Evolutionary conservation across 1,140 invertebrate genomes (phyloP).

Genomic region (Caenorhabditis elegans): WBcel235 BX284606.5:753501-754000

Average conservation of each 20-base stretch:
- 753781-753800: conserved; percentile 69
- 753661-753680: conserved; percentile 86
- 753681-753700: conserved; percentile 72
- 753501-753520: too few relatives aligned
- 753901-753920: conserved; percentile 90
- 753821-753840: conserved; percentile 99
- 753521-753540: too few relatives aligned
- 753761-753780: conserved; percentile 96
- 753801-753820: conserved; percentile 91
- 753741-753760: conserved; percentile 96
- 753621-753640: conserved; percentile 85
- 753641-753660: conserved; percentile 96
- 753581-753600: too few relatives aligned
- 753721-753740: conserved; percentile 98
- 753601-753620: conserved; percentile 33
- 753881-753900: conserved; percentile 85
- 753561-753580: too few relatives aligned
- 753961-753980: too few relatives aligned
- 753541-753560: too few relatives aligned
- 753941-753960: too few relatives aligned
- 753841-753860: conserved; percentile 98
- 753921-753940: not conserved
- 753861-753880: conserved; percentile 92
- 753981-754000: too few relatives aligned
- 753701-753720: conserved; percentile 89